Conservation (phyloP, 2,113 vertebrate species). For the Helogale parvula region DNA sequence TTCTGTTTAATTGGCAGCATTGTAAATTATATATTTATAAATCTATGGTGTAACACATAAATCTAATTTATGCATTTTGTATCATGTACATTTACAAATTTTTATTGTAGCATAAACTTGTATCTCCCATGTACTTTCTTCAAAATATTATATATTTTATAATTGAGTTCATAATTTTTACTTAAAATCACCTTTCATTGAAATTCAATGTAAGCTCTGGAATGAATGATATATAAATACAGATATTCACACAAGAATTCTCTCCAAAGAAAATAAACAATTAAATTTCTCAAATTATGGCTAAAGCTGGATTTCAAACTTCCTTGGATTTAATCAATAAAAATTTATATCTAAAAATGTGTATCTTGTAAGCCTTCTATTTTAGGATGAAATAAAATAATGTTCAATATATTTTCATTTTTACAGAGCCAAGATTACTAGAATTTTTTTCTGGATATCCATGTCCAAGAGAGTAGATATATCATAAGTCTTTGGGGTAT, state of each 20-base stretch:
- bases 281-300: not conserved
- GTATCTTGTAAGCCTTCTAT: not conserved
- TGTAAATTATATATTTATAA: not conserved
- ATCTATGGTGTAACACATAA: not conserved
- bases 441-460: not conserved
- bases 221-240: not conserved
- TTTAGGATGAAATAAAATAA: constrained; percentile 39
- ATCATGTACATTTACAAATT: not conserved
- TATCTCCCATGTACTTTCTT: not conserved
- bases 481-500: not conserved
- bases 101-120: not conserved
- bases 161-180: not conserved
- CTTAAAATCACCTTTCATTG: not conserved
- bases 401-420: not conserved
- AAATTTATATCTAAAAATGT: not conserved
- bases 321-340: not conserved
- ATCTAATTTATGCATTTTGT: not conserved
- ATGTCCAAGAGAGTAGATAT: not conserved
- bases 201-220: not conserved
- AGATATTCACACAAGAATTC: not conserved
- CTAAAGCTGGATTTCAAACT: not conserved
- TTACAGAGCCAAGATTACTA: not conserved
- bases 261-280: not conserved
- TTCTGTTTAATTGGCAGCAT: not conserved
- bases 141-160: not conserved